Conservation (phyloP, 2,888 invertebrate genomes). For the Standfussiana lucernea region DNA sequence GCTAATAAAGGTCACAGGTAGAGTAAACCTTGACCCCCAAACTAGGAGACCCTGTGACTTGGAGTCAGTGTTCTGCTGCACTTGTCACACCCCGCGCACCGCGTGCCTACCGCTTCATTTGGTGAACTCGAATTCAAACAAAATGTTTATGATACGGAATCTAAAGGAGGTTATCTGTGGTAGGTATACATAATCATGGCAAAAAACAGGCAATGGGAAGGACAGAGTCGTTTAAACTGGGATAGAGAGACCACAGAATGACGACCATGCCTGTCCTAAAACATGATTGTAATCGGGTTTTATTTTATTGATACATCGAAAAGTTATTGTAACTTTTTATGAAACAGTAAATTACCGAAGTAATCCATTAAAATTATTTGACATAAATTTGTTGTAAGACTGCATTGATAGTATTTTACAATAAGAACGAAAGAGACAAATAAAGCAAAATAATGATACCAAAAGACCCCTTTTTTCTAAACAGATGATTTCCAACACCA, state of each 20-base stretch:
- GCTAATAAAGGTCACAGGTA: too few species aligned
- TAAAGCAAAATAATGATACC: neutral
- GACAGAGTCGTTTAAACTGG: too few species aligned
- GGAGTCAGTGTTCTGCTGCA: neutral
- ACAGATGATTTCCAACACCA: constrained; percentile 9
- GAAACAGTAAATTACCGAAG: neutral
- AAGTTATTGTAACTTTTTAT: neutral
- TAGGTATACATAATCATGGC: too few species aligned
- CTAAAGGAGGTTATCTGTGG: too few species aligned
- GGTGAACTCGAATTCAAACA: too few species aligned
- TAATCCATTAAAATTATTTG: neutral
- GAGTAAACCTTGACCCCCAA: neutral
- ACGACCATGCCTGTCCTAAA: too few species aligned
- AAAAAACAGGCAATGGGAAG: too few species aligned
- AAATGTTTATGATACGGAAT: too few species aligned
- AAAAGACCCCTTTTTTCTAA: neutral
- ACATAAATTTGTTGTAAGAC: neutral
- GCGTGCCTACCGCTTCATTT: too few species aligned
- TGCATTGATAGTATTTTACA: neutral
- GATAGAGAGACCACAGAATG: too few species aligned
- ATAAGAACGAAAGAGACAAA: neutral
- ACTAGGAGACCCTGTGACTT: neutral
- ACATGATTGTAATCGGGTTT: too few species aligned
- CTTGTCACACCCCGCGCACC: too few species aligned
- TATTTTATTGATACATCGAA: neutral